Conservation (phyloP, 2,113 vertebrate genomes). For the Dromaius novaehollandiae region DNA sequence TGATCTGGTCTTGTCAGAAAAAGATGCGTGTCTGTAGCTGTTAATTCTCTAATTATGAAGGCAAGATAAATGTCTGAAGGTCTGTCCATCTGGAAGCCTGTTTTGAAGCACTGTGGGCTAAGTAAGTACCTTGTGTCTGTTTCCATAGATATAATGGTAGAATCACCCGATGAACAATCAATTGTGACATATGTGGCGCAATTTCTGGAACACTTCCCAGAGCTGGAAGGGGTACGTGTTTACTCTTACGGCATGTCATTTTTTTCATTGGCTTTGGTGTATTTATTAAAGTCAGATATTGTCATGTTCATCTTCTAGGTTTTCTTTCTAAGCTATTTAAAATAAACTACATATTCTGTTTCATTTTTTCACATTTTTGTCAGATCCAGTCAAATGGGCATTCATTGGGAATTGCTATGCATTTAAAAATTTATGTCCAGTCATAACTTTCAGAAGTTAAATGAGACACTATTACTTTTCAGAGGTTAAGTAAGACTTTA, state of each 20-base stretch:
- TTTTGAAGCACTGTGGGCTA: background rate
- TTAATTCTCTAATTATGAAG: background rate
- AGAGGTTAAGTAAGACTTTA: background rate
- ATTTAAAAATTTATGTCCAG: background rate
- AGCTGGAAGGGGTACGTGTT: slow-evolving; percentile 86
- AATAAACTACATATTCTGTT: background rate
- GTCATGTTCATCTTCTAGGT: background rate
- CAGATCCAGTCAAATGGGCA: background rate
- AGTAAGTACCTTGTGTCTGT: slow-evolving; percentile 40
- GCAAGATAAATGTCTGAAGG: background rate
- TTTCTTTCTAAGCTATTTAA: background rate
- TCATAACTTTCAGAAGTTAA: background rate
- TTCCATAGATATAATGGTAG: slow-evolving; percentile 87
- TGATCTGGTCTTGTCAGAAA: background rate
- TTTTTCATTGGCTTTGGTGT: background rate
- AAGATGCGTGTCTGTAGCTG: background rate
- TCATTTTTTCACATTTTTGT: background rate
- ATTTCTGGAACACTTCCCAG: slow-evolving; percentile 95
- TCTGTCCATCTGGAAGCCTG: background rate
- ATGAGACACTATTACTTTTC: background rate
- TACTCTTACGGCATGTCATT: background rate
- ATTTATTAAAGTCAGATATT: background rate
- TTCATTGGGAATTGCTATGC: background rate
- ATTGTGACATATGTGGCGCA: slow-evolving; percentile 95
- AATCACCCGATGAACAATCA: slow-evolving; percentile 90